Evolutionary conservation across 2,888 invertebrate species (phyloP), one percentile per base, ranked within the genome.

Genomic region (Amphipoea lucens): DNA sequence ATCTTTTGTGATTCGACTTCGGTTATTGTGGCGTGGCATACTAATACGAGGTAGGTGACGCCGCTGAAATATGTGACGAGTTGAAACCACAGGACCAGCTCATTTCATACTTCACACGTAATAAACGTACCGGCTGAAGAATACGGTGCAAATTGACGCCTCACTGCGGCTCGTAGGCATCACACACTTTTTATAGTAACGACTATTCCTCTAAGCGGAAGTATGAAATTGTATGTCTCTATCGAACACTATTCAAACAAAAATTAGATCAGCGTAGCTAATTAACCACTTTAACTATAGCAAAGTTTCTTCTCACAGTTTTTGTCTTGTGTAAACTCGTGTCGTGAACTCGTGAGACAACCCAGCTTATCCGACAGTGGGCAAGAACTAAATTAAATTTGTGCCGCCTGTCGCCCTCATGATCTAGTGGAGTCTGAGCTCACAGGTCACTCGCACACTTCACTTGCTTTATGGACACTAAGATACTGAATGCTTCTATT

Each of bases 1-100:
- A 96, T 97, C 96, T 97, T 97, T 97, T 97, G 96, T 97, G 96
- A 96, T 96, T 96, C 94, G 94, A 94, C 95, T 96, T 96, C 95
- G 95, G 96, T 96, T 96, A 96, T 96, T 96, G 95, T 95, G 96
- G 96, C 92, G 91, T 92, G 92, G 96, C 96, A 96, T 96, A 96
- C 96, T 96, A 96, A 96, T 96, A 96, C 91, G 94, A 93, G 91
- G 91, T 94, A 93, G 94, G 94, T 94, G 94, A 92, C 92, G 94
- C 92, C 87, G 88, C 91, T 94, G 93, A 95, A 95, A 95, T 95
- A 94, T 95, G 94, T 94, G 93, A 92, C 90, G 92, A 91, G 90
- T 85, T 89, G 90, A 91, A 93, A 90, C 92, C 92, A 90, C 90
- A 86, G 81, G 63, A 81, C 83, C 72, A 92, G 88, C 88, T 90